Evolutionary conservation across 92 coral and sea anemone species (phyloP).

Genomic region (Pocillopora grandis): DNA sequence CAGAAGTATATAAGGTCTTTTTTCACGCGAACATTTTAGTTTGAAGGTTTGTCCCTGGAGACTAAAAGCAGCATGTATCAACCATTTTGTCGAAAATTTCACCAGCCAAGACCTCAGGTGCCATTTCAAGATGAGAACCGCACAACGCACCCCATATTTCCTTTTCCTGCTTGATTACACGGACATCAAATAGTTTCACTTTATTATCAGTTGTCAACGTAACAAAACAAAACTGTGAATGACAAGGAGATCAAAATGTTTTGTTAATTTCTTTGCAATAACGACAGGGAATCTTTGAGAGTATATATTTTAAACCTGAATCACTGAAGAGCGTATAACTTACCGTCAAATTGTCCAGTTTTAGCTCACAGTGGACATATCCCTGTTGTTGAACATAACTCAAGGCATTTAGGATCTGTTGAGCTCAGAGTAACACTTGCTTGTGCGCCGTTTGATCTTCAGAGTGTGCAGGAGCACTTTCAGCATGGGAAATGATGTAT

Average conservation of each 20-base stretch:
- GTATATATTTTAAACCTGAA: neutral
- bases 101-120: conserved; percentile 20
- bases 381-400: conserved; percentile 1
- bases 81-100: conserved; percentile 19
- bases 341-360: conserved; percentile 22
- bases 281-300: neutral
- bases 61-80: conserved; percentile 40
- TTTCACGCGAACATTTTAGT: neutral
- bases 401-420: conserved; percentile 14
- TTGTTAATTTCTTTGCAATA: neutral
- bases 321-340: neutral
- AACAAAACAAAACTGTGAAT: neutral
- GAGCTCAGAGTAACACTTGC: neutral
- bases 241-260: neutral
- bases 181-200: conserved; percentile 31
- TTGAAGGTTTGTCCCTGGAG: conserved; percentile 7
- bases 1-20: no score
- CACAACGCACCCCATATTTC: conserved; percentile 34
- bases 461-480: conserved; percentile 11
- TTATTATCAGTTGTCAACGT: conserved; percentile 12
- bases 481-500: neutral
- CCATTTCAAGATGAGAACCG: neutral
- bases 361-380: conserved; percentile 26
- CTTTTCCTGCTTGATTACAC: conserved; percentile 15
- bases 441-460: neutral